Base-by-base conservation (phyloP, 2,113 vertebrate genomes). In the Tonatia bakeri region DNA sequence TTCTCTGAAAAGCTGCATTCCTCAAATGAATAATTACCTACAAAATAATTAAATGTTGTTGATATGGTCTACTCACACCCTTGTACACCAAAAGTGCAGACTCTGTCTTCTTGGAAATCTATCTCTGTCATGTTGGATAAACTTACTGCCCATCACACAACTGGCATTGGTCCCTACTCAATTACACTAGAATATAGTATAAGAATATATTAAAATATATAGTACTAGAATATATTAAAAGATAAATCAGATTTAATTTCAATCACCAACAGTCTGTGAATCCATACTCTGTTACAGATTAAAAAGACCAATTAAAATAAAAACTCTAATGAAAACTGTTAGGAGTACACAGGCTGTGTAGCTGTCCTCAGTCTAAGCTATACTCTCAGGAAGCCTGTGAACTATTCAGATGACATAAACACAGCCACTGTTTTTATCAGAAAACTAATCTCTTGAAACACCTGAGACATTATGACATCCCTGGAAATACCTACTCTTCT, bases 41-140 rank as follows among this genome's bases (percentile, higher is more conserved):
- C 98, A 99, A 98, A 99, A 99, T 99, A 99, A 99, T 99, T 99
- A 99, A 99, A 98, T 98, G 98, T 98, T 98, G 98, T 98, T 98
- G 98, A 98, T 98, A 98, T 98, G 98, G 98, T 98, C 97, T 98
- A 97, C 97, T 98, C 98, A 97, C 98, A 98, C 98, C 98, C 98
- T 98, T 98, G 98, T 98, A 99, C 98, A 98, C 52, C 98, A 98
- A 98, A 99, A 98, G 98, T 99, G 98, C 98, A 98, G 98, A 98
- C 96, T 98, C 97, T 98, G 97, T 98, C 98, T 99, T 98, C 98
- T 97, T 98, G 97, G 98, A 99, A 99, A 99, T 99, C 99, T 98
- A 98, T 99, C 99, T 99, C 98, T 94, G 98, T 99, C 99, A 98
- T 98, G 98, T 99, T 96, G 97, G 98, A 99, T 99, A 98, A 99